Conservation (phyloP, 2,113 vertebrate species). For the Hippocampus abdominalis region DNA sequence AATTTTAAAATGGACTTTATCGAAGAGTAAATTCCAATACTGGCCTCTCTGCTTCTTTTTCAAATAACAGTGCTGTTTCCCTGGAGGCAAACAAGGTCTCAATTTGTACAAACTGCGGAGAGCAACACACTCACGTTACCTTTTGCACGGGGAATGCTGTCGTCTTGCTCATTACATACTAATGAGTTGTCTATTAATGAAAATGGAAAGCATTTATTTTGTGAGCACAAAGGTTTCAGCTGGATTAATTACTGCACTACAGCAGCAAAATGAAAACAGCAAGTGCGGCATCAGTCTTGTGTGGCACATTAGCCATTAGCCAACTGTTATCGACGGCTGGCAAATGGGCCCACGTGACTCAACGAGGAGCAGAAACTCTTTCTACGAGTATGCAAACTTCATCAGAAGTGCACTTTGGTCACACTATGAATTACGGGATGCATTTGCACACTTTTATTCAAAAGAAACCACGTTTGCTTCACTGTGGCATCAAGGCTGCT, state of each 20-base stretch:
- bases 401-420: slow-evolving; percentile 24
- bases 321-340: slow-evolving; percentile 66
- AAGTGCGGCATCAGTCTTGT: slow-evolving; percentile 66
- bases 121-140: slow-evolving; percentile 46
- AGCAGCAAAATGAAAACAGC: slow-evolving; percentile 71
- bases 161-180: slow-evolving; percentile 72
- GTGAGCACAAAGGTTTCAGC: slow-evolving; percentile 71
- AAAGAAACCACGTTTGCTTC: background rate
- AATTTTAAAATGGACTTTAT: background rate
- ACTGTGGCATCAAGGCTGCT: background rate
- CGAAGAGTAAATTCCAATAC: background rate
- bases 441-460: background rate
- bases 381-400: slow-evolving; percentile 30
- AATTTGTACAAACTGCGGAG: slow-evolving; percentile 69
- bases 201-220: slow-evolving; percentile 81
- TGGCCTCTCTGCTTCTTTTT: background rate
- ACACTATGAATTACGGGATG: slow-evolving; percentile 1
- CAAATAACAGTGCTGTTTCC: slow-evolving; percentile 16
- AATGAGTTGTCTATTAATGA: slow-evolving; percentile 82
- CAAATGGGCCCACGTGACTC: slow-evolving; percentile 34
- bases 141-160: slow-evolving; percentile 50
- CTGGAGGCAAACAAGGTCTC: slow-evolving; percentile 24
- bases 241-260: slow-evolving; percentile 78
- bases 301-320: slow-evolving; percentile 68
- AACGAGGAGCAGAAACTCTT: slow-evolving; percentile 18